phyloP scores from a whole-genome alignment of 2,113 vertebrate species.

The Leucoraja erinaceus region DNA sequence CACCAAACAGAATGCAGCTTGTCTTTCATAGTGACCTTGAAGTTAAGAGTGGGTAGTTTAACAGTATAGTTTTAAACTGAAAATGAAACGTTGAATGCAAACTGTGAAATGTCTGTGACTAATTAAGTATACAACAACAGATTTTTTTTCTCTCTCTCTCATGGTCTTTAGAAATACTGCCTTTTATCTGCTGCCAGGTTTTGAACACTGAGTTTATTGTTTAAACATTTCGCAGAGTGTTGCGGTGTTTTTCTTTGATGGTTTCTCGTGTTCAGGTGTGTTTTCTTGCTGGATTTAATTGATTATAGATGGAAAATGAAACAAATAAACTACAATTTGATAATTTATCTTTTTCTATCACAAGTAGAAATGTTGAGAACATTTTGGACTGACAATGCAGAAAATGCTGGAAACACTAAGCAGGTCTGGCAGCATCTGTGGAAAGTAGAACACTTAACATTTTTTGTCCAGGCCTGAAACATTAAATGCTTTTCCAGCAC shows the following conservation, averaged over 20 bases:
- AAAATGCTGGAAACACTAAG: too few species aligned
- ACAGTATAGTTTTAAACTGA: not conserved
- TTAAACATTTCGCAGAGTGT: not conserved
- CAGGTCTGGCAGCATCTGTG: too few species aligned
- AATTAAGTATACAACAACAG: not conserved
- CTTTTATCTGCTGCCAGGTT: constrained; percentile 6
- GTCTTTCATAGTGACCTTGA: constrained; percentile 3
- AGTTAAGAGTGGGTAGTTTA: not conserved
- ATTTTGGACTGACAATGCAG: not conserved
- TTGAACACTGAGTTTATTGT: not conserved
- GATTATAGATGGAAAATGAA: constrained; percentile 1
- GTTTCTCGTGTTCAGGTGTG: not conserved
- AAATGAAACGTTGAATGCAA: not conserved
- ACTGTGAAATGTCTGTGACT: constrained; percentile 22
- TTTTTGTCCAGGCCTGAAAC: too few species aligned
- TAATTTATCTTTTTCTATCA: not conserved
- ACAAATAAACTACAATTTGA: not conserved
- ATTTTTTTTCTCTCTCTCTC: not conserved
- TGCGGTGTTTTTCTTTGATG: not conserved
- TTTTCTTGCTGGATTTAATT: not conserved
- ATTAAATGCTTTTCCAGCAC: too few species aligned
- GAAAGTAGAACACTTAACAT: too few species aligned
- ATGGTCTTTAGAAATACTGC: not conserved
- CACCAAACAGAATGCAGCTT: not conserved
- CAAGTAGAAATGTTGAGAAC: not conserved